Evolutionary conservation across 2,888 invertebrate species (phyloP).

Genomic region (Piscicola geometra): DNA sequence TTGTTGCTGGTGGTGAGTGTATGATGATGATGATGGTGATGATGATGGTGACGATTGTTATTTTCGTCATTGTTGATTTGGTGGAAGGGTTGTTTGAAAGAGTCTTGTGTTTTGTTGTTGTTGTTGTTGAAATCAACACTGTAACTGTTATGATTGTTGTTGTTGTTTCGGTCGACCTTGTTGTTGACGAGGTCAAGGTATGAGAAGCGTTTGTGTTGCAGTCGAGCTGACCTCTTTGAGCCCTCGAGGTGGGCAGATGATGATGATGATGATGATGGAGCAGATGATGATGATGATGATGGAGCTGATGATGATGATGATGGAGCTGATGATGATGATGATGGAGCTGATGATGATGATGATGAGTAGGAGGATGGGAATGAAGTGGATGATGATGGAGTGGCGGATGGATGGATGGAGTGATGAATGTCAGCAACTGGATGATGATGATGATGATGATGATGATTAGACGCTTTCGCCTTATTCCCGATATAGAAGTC

Average conservation of each 20-base stretch:
- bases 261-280: too few relatives aligned
- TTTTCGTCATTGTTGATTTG: neutral
- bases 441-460: too few relatives aligned
- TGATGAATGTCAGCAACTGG: too few relatives aligned
- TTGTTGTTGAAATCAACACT: neutral
- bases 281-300: neutral
- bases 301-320: too few relatives aligned
- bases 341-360: too few relatives aligned
- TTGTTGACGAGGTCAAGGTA: slow-evolving; percentile 32
- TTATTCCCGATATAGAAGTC: slow-evolving; percentile 19
- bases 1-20: too few relatives aligned
- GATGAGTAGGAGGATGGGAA: neutral
- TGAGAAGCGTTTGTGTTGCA: slow-evolving; percentile 25
- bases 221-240: slow-evolving; percentile 28
- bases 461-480: neutral
- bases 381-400: neutral
- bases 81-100: neutral
- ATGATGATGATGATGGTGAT: too few relatives aligned
- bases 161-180: neutral
- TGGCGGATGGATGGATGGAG: neutral
- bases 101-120: too few relatives aligned
- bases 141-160: neutral
- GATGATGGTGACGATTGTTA: neutral
- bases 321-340: neutral
- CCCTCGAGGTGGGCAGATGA: neutral